Evolutionary conservation across 2,888 invertebrate genomes (phyloP), one percentile per base, ranked within the genome.

Genomic region (Clusia tigrina): DNA sequence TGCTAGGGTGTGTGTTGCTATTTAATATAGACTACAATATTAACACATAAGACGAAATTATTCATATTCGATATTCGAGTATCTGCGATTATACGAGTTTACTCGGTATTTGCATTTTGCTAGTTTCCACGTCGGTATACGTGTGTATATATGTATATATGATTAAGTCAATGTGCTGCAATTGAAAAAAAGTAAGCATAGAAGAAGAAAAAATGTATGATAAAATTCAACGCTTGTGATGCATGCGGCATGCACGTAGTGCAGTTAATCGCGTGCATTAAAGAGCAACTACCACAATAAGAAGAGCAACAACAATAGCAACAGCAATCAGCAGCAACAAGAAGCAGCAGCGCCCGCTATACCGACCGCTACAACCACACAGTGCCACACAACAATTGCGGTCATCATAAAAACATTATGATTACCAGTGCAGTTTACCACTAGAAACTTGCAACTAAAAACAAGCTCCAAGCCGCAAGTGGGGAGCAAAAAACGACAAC

Each of bases 381-480:
- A 32, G 32, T 32, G 32, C 32, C 32, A n/a, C n/a, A n/a, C n/a
- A n/a, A 18, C 20, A 48, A 48, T 48, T 48, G 48, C 22, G 74
- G 77, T 74, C 77, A 74, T 74, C 74, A 74, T 74, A 77, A 75
- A 76, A 76, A 68, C 77, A 76, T 76, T 78, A 76, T 74, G 74
- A 69, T 66, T 42, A 65, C 68, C 62, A 62, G 42, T 73, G 70
- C 75, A 66, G 61, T 46, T 17, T 38, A 46, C n/a, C 48, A 57
- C 24, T 32, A 5, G 32, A 5, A 32, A 32, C 42, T 15, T 42
- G 42, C 42, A 42, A 17, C 42, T 15, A n/a, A n/a, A n/a, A n/a
- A n/a, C n/a, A n/a, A n/a, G n/a, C n/a, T n/a, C n/a, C 42, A 17
- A n/a, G 12, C 32, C 32, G 12, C 32, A 32, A 32, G 12, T 12